phyloP scores from a whole-genome alignment of 1,140 invertebrate species.

The Heliconius himera region DNA sequence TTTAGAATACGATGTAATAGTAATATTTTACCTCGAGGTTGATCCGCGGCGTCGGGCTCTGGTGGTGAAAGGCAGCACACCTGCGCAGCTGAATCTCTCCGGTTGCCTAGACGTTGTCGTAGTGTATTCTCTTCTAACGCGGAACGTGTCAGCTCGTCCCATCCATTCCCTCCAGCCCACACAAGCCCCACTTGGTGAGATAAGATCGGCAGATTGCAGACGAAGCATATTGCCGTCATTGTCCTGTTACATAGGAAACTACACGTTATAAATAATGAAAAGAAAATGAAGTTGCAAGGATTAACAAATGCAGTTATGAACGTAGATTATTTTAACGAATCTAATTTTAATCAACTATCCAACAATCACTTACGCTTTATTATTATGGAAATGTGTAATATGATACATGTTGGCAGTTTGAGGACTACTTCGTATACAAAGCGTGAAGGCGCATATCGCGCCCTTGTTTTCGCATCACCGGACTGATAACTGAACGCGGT shows the following conservation, averaged over 20 bases:
- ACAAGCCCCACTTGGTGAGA: slow-evolving; percentile 95
- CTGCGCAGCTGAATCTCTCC: slow-evolving; percentile 93
- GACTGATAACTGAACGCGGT: slow-evolving; percentile 68
- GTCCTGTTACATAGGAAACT: slow-evolving; percentile 84
- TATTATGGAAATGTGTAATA: slow-evolving; percentile 65
- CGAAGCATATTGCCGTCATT: slow-evolving; percentile 96
- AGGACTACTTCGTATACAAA: slow-evolving; percentile 52
- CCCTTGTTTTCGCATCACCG: slow-evolving; percentile 73
- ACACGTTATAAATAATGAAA: not conserved
- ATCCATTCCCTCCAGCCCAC: slow-evolving; percentile 95
- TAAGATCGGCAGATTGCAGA: slow-evolving; percentile 96
- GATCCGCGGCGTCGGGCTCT: slow-evolving; percentile 85
- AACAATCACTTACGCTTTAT: slow-evolving; percentile 69
- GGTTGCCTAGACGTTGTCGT: slow-evolving; percentile 88
- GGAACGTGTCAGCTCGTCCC: slow-evolving; percentile 94
- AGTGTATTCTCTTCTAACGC: slow-evolving; percentile 92
- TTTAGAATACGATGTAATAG: not conserved
- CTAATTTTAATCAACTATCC: not conserved
- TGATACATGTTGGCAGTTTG: slow-evolving; percentile 58
- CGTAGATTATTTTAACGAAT: not conserved
- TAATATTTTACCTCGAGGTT: slow-evolving; percentile 60
- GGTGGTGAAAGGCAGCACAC: slow-evolving; percentile 92
- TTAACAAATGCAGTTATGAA: not conserved
- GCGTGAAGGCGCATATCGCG: slow-evolving; percentile 65
- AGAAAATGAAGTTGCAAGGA: not conserved